A percentile compares a stretch with the other conserved stretches of the same genome.
Evolutionary conservation across 2,113 vertebrate genomes (phyloP).

Genomic region (Elanus axillaris): DNA sequence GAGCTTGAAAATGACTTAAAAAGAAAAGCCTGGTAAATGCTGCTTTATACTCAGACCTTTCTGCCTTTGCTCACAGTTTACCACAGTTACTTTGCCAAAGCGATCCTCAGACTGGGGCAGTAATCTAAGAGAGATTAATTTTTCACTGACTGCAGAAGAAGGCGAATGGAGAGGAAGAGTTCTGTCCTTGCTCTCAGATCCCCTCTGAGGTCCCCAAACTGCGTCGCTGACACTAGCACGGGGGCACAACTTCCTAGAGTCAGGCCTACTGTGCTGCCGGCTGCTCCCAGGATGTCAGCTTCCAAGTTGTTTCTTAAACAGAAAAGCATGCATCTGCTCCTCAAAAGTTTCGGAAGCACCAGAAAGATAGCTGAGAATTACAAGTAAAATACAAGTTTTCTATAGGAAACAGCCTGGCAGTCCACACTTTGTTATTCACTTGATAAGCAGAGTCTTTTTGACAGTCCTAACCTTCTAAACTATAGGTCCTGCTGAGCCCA

Average conservation of each 20-base stretch:
- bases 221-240: not conserved
- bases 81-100: not conserved
- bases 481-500: conserved; percentile 92
- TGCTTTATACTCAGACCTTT: not conserved
- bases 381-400: conserved; percentile 83
- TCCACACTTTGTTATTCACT: conserved; percentile 91
- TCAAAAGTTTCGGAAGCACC: conserved; percentile 58
- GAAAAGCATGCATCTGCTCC: conserved; percentile 24
- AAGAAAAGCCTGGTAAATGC: not conserved
- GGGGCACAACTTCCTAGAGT: conserved; percentile 10
- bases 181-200: conserved; percentile 6
- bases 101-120: not conserved
- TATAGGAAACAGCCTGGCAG: conserved; percentile 87
- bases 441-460: conserved; percentile 96
- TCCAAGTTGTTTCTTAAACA: conserved; percentile 43
- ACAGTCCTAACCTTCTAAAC: conserved; percentile 98
- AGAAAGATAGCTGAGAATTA: conserved; percentile 61
- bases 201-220: conserved; percentile 13
- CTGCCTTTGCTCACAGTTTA: not conserved
- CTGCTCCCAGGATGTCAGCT: conserved; percentile 45
- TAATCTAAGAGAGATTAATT: not conserved
- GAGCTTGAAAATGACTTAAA: not conserved
- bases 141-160: not conserved
- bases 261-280: conserved; percentile 46
- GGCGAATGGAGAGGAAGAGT: not conserved